phyloP scores from a whole-genome alignment of 1,140 invertebrate genomes.

The Piezodorus guildinii region DNA sequence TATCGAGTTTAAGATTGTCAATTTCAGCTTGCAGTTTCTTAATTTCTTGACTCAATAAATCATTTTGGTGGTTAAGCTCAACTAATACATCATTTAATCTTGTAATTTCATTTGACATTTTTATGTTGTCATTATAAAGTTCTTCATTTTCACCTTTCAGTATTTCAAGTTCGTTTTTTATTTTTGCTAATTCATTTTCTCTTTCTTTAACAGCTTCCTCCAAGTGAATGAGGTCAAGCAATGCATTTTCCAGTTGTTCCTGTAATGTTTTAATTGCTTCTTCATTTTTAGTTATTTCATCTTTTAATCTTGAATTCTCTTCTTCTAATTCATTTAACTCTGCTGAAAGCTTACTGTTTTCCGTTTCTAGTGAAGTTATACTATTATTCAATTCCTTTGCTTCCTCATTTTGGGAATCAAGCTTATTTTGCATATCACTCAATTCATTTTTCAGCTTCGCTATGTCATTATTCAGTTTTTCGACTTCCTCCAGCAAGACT shows the following conservation, averaged over 20 bases:
- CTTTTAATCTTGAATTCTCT: background rate
- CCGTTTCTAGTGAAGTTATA: constrained; percentile 3
- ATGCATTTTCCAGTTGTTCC: background rate
- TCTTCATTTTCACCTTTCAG: background rate
- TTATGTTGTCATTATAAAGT: constrained; percentile 1
- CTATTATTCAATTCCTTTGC: background rate
- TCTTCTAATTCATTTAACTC: background rate
- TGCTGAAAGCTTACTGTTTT: background rate
- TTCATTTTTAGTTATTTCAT: constrained; percentile 1
- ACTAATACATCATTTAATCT: constrained; percentile 3
- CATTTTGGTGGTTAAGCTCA: background rate
- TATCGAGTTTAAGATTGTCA: background rate
- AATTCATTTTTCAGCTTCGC: background rate
- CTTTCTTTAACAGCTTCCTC: constrained; percentile 4
- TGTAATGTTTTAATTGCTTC: background rate
- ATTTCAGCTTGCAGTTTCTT: background rate
- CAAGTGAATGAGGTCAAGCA: constrained; percentile 4
- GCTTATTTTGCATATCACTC: background rate
- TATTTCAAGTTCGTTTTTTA: background rate
- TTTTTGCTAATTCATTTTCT: background rate
- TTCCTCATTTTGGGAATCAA: constrained; percentile 3
- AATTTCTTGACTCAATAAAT: background rate
- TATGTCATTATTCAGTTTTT: background rate
- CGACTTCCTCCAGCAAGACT: constrained; percentile 9
- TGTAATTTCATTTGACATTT: background rate